A percentile compares a stretch with the other conserved stretches of the same genome.
Evolutionary conservation across 2,113 vertebrate genomes (phyloP).

Genomic region (Numenius arquata): DNA sequence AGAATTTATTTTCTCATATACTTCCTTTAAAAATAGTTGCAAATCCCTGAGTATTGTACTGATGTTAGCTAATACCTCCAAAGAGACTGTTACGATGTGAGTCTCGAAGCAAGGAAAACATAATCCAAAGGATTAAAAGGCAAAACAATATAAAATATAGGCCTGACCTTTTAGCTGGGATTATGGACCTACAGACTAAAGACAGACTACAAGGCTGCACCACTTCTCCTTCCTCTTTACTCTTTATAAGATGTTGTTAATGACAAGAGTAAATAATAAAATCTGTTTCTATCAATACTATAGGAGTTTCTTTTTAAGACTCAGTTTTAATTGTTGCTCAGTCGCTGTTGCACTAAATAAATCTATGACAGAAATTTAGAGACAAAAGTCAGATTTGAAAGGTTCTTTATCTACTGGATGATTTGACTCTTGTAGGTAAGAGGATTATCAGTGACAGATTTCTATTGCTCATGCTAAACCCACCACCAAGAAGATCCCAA

Average conservation of each 20-base stretch:
- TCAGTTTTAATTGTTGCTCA: neutral
- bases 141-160: neutral
- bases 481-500: neutral
- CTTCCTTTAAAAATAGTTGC: slow-evolving; percentile 1
- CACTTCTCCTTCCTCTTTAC: neutral
- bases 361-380: neutral
- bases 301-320: neutral
- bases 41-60: neutral
- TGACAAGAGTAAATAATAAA: neutral
- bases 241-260: neutral
- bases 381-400: neutral
- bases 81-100: neutral
- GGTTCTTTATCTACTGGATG: neutral
- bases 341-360: neutral
- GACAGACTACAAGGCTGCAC: neutral
- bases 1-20: neutral
- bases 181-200: neutral
- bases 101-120: neutral
- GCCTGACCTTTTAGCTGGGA: neutral
- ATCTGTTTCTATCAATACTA: neutral
- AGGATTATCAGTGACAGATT: neutral
- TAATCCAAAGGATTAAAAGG: neutral
- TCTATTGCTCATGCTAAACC: neutral
- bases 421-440: neutral
- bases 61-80: neutral